Evolutionary conservation across 2,888 invertebrate species (phyloP).

Genomic region (Brachylomia viminalis): DNA sequence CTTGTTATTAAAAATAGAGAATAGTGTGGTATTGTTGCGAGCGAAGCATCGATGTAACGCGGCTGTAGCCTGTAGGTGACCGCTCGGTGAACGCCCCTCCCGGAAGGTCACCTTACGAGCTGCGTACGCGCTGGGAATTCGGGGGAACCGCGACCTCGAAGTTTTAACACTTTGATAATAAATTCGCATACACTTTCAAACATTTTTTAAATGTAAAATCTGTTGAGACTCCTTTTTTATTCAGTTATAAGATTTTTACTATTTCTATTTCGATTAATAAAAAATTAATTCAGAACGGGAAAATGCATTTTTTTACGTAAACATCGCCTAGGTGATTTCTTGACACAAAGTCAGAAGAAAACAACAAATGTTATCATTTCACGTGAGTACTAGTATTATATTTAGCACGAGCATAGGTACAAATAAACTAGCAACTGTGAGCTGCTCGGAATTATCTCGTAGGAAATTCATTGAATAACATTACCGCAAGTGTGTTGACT

Average conservation of each 20-base stretch:
- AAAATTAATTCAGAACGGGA: background rate
- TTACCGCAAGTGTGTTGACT: conserved; percentile 57
- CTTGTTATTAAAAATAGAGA: conserved; percentile 65
- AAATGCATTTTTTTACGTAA: conserved; percentile 26
- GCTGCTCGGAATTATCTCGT: conserved; percentile 60
- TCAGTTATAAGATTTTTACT: background rate
- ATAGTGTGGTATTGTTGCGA: conserved; percentile 63
- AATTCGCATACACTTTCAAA: conserved; percentile 31
- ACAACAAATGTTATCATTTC: conserved; percentile 36
- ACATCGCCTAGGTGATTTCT: conserved; percentile 24
- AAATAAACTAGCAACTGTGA: conserved; percentile 56
- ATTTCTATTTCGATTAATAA: background rate
- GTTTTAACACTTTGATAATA: conserved; percentile 68
- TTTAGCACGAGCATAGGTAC: conserved; percentile 55
- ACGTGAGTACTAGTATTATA: conserved; percentile 50
- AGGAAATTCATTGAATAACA: conserved; percentile 67
- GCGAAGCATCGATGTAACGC: conserved; percentile 36
- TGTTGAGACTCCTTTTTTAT: conserved; percentile 20
- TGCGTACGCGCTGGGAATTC: conserved; percentile 75
- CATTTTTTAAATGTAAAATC: conserved; percentile 19
- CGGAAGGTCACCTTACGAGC: conserved; percentile 86
- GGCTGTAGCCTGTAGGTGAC: conserved; percentile 80
- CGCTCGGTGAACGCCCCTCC: conserved; percentile 78
- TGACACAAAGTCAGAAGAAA: conserved; percentile 28
- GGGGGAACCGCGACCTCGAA: conserved; percentile 70